Evolutionary conservation across 2,888 invertebrate species (phyloP).

Genomic region (Pollenia amentaria): DNA sequence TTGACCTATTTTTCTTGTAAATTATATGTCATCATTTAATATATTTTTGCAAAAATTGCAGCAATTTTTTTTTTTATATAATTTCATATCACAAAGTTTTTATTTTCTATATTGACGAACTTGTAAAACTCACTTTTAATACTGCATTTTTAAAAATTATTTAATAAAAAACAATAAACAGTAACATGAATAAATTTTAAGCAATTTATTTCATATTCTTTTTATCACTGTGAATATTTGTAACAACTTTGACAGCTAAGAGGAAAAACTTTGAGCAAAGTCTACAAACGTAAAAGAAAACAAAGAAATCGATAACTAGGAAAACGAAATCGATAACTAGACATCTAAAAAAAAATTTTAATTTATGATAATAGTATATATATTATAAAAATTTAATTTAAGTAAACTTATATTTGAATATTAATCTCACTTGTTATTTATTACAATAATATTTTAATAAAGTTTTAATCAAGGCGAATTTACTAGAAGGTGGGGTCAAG

Average conservation of each 20-base stretch:
- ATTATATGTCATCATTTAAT: slow-evolving; percentile 50
- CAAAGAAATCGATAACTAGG: slow-evolving; percentile 22
- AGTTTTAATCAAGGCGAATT: too few species aligned
- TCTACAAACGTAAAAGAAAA: neutral
- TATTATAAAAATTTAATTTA: too few species aligned
- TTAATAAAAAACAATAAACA: slow-evolving; percentile 15
- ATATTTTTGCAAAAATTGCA: slow-evolving; percentile 36
- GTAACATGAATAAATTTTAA: slow-evolving; percentile 18
- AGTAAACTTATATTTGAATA: too few species aligned
- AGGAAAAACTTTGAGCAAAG: neutral
- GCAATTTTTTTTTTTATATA: slow-evolving; percentile 14
- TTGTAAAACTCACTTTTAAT: slow-evolving; percentile 54
- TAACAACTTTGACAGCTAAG: slow-evolving; percentile 40
- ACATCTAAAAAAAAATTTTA: neutral
- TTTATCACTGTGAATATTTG: slow-evolving; percentile 22
- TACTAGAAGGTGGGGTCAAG: too few species aligned
- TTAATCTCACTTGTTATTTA: too few species aligned
- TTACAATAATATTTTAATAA: too few species aligned
- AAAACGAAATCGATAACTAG: neutral
- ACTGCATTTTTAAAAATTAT: slow-evolving; percentile 36
- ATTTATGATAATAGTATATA: too few species aligned
- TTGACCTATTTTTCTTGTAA: slow-evolving; percentile 49
- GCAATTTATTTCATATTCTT: slow-evolving; percentile 51
- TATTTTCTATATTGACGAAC: neutral
- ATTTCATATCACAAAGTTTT: neutral